These are phyloP conservation scores for Cerastis rubricosa DNA, from an alignment of 2,888 invertebrate genomes.

Conservation along the genomic window DNA sequence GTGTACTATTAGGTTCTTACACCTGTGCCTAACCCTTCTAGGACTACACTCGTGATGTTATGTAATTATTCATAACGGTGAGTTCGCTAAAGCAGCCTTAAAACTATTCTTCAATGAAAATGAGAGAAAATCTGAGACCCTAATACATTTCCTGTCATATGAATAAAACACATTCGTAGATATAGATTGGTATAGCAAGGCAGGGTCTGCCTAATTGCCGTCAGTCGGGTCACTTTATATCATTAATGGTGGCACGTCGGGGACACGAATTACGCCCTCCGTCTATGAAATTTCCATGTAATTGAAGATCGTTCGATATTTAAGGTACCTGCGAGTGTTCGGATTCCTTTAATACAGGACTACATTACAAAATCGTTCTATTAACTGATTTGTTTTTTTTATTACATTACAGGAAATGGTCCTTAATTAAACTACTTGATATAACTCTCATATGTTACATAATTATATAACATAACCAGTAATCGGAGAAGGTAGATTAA, in stretches of 20 bases:
- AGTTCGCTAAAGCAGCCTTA: neutral
- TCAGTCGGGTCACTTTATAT: conserved; percentile 72
- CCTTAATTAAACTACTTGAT: too few species aligned
- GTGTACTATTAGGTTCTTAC: too few species aligned
- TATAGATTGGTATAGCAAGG: conserved; percentile 32
- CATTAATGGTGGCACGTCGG: conserved; percentile 73
- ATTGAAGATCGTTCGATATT: conserved; percentile 77
- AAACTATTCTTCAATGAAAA: neutral
- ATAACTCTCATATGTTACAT: too few species aligned
- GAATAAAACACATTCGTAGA: conserved; percentile 18
- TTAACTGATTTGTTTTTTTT: conserved; percentile 1
- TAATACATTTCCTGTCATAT: conserved; percentile 20
- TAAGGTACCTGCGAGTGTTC: conserved; percentile 35
- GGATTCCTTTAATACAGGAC: conserved; percentile 22
- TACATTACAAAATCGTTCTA: neutral
- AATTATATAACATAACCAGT: too few species aligned
- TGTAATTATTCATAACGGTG: too few species aligned
- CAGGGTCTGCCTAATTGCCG: conserved; percentile 59
- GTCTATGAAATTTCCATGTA: conserved; percentile 82
- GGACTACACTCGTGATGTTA: too few species aligned
- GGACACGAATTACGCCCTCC: conserved; percentile 68
- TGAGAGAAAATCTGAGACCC: conserved; percentile 5
- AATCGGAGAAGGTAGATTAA: too few species aligned
- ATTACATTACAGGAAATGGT: too few species aligned
- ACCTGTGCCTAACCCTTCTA: too few species aligned